Conservation (phyloP, 2,797 vertebrate genomes). For the Poeciliopsis paucimaculata region DNA sequence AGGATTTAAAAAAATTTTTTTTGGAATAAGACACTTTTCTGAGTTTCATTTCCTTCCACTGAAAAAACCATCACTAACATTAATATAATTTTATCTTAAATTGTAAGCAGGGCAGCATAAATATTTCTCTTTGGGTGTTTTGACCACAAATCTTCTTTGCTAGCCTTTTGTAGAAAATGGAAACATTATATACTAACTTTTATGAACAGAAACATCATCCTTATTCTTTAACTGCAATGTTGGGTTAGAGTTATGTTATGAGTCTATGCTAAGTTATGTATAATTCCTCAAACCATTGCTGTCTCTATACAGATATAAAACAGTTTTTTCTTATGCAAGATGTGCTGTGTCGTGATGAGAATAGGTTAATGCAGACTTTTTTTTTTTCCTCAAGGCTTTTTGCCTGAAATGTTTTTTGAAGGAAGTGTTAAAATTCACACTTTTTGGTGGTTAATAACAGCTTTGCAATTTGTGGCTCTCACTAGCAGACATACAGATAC, state of each 20-base stretch:
- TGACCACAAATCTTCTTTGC: not conserved
- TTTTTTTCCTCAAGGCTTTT: not conserved
- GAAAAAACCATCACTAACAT: not conserved
- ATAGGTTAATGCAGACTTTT: not conserved
- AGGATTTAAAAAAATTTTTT: no score
- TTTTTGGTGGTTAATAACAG: constrained; percentile 23
- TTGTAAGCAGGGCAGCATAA: no score
- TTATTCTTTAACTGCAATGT: not conserved
- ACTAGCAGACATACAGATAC: constrained; percentile 6
- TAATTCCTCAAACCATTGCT: not conserved
- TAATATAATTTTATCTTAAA: not conserved
- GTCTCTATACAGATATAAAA: not conserved
- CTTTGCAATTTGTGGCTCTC: constrained; percentile 9
- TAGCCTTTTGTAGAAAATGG: not conserved
- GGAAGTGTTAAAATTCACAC: constrained; percentile 1
- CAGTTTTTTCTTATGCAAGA: not conserved
- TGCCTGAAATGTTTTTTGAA: not conserved
- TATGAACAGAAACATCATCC: not conserved
- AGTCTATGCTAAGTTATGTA: not conserved
- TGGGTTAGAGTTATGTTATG: no score
- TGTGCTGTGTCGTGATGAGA: not conserved
- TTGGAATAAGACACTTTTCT: not conserved
- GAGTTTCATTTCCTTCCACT: not conserved
- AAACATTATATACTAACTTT: not conserved
- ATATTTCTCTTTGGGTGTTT: not conserved